A percentile compares a stretch with the other conserved stretches of the same genome.
Conservation (phyloP, 64 coral and sea anemone genomes). For the Actinia tenebrosa region DNA sequence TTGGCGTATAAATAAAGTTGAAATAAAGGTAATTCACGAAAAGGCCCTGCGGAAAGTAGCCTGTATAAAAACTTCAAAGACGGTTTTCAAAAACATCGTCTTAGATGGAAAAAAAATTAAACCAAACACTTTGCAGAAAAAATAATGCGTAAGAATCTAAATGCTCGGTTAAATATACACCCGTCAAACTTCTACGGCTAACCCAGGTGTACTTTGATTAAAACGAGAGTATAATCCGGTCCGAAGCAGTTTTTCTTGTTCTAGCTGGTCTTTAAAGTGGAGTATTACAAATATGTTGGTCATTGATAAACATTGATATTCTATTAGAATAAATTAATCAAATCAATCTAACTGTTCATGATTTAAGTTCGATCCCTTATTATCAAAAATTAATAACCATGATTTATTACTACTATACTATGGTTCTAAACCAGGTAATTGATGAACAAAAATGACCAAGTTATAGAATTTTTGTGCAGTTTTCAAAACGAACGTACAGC, state of each 20-base stretch:
- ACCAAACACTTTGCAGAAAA: neutral
- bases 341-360: too few relatives aligned
- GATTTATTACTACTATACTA: too few relatives aligned
- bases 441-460: neutral
- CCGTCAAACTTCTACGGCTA: neutral
- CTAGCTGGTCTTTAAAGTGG: neutral
- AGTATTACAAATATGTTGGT: neutral
- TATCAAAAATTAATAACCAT: too few relatives aligned
- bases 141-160: neutral
- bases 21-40: neutral
- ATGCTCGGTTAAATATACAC: too few relatives aligned
- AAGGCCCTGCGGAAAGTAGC: neutral
- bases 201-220: neutral
- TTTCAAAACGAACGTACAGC: neutral
- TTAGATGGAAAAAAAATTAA: neutral
- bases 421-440: too few relatives aligned
- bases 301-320: neutral
- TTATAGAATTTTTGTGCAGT: neutral
- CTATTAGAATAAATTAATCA: neutral
- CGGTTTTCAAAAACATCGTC: too few relatives aligned
- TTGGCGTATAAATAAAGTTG: too few relatives aligned
- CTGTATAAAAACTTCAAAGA: too few relatives aligned
- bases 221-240: neutral
- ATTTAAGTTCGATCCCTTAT: too few relatives aligned
- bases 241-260: neutral